Conservation (phyloP, 2,113 vertebrate species). For the Strix uralensis region DNA sequence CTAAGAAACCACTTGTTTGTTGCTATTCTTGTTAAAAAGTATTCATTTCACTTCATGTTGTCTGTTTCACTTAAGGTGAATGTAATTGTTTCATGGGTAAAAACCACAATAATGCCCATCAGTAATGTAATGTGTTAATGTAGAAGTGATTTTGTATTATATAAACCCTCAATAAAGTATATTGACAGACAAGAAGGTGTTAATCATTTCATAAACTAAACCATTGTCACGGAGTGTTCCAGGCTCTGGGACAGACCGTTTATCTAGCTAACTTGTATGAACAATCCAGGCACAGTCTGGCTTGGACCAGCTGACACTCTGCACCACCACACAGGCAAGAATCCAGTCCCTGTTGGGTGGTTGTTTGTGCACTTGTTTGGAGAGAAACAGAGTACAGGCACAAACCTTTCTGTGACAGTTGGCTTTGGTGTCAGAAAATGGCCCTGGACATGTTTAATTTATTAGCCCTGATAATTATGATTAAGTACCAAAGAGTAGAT, state of each 20-base stretch:
- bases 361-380: background rate
- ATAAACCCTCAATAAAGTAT: background rate
- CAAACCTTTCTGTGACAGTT: background rate
- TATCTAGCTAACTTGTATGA: background rate
- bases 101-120: background rate
- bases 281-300: background rate
- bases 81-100: background rate
- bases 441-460: background rate
- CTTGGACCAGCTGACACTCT: background rate
- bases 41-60: background rate
- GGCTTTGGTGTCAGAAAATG: background rate
- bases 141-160: background rate
- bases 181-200: background rate
- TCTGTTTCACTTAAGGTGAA: background rate
- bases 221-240: background rate
- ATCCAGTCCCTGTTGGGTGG: no score
- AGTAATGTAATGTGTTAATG: background rate
- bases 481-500: background rate
- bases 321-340: rapidly evolving
- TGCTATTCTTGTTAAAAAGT: background rate
- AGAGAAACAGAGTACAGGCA: background rate
- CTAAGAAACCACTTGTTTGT: background rate
- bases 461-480: background rate
- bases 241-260: background rate
- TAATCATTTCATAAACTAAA: background rate